Evolutionary conservation across 1,140 invertebrate genomes (phyloP), one percentile per base, ranked within the genome.

Genomic region (Wasmannia auropunctata): DNA sequence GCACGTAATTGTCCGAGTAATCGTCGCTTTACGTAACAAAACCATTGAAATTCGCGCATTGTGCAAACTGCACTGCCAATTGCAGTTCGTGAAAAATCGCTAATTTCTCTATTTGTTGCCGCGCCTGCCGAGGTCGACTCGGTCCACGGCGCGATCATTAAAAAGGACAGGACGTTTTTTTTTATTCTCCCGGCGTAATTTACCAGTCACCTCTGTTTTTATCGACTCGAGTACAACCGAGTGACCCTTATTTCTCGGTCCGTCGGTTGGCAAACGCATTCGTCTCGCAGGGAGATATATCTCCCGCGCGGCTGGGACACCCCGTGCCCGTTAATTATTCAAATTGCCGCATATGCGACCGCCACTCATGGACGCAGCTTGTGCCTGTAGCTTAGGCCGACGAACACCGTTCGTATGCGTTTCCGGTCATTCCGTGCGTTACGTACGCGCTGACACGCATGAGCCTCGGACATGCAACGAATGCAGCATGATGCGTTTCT

Each of bases 291-390:
- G 22, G 34, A 62, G 63, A 76, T 37, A 49, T 63, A 81, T 89
- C 70, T 58, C 46, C 69, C 40, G 70, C 34, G 67, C 67, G n/a
- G 67, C 83, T 85, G 70, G n/a, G 37, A 31, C 58, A 43, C 40
- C 11, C 16, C 40, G 37, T 16, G 34, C 62, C 85, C 63, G 85
- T 89, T 92, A 93, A 93, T 93, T 93, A 94, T 94, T 94, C 90
- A 93, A 93, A 93, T 92, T 91, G 86, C 87, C 87, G 88, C 88
- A 89, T 86, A 90, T 89, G 86, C 80, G 90, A 83, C 90, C 37
- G 8, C 51, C 22, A 34, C 51, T 75, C 51, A 74, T 16, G 70
- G 49, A 75, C 62, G 16, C 69, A 54, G 80, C 90, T 88, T 84
- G n/a, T n/a, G 89, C 86, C 89, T 79, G 91, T 92, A 93, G 92